phyloP scores from a whole-genome alignment of 1,140 invertebrate species.

The Centruroides sculpturatus region DNA sequence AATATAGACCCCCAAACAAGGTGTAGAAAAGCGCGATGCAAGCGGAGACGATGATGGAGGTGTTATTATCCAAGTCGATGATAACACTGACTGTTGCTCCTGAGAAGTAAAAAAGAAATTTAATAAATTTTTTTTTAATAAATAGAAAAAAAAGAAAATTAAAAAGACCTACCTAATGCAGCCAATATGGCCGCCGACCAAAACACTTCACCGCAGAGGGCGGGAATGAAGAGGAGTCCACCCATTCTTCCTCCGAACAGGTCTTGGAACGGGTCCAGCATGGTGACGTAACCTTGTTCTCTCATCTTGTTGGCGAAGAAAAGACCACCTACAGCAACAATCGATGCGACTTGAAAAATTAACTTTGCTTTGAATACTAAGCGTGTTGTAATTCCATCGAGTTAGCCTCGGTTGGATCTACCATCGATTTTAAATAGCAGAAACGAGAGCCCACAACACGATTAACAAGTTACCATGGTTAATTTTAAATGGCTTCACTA shows the following conservation, averaged over 20 bases:
- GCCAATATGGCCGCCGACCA: conserved; percentile 95
- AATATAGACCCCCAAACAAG: conserved; percentile 90
- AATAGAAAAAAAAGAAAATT: no score
- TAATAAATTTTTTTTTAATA: no score
- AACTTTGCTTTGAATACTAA: no score
- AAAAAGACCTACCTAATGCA: conserved; percentile 51
- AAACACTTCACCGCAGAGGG: conserved; percentile 91
- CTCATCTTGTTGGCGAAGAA: conserved; percentile 98
- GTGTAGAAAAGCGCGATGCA: conserved; percentile 96
- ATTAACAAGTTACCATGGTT: no score
- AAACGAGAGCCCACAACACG: no score
- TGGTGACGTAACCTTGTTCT: conserved; percentile 91
- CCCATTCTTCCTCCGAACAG: conserved; percentile 94
- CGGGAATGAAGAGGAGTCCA: conserved; percentile 87
- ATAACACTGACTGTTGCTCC: conserved; percentile 91
- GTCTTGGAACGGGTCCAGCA: conserved; percentile 95
- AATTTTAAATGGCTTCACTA: no score
- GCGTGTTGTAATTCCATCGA: no score
- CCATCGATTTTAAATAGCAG: no score
- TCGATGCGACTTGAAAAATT: no score
- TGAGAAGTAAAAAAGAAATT: conserved; percentile 22
- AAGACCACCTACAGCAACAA: conserved; percentile 59
- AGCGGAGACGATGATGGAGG: conserved; percentile 85
- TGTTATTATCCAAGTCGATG: conserved; percentile 82
- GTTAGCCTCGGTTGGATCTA: no score